Evolutionary conservation across 2,797 vertebrate genomes (phyloP), one percentile per base, ranked within the genome.

Genomic region (Mus spretus): DNA sequence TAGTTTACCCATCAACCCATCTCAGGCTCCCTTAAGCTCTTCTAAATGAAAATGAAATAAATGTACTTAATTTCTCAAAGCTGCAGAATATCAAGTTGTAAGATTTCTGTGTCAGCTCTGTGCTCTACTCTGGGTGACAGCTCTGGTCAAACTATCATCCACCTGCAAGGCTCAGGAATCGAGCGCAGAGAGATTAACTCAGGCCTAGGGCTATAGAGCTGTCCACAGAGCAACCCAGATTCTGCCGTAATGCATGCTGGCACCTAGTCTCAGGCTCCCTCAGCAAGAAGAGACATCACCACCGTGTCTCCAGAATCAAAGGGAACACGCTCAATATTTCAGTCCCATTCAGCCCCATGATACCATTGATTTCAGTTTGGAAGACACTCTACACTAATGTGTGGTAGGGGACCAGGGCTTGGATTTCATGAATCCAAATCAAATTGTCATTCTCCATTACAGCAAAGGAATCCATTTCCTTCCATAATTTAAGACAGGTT

Each of bases 361-460:
- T 72, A 40, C 37, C 47, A 74, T 47, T 10, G 65, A 3, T 61
- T 65, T 37, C 87, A 40, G 63, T 37, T 22, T 14, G 44, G 47
- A 61, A 79, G 74, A 89, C 1, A 40, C 22, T 87, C 78, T 14
- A 37, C 2, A 20, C 11, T 63, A 63, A 19, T 80, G 31, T 24
- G 26, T 1, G 44, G 44, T 50, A 50, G 2, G 17, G 15, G 11
- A 61, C 44, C 26, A 93, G 11, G 17, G 37, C 40, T 2, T 77
- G 40, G 11, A 72, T 90, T 95, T 96, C 63, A 47, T 83, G 24
- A 95, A 92, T 37, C 19, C 79, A 61, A 93, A 37, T 88, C 50
- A 74, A 97, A 61, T 44, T 17, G 74, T 15, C 31, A 57, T 40
- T 90, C 19, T 88, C 22, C 8, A 63, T 88, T n/a, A 22, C 61